Evolutionary conservation across 1,140 invertebrate genomes (phyloP), one percentile per base, ranked within the genome.

Genomic region (Tetraneura akinire): DNA sequence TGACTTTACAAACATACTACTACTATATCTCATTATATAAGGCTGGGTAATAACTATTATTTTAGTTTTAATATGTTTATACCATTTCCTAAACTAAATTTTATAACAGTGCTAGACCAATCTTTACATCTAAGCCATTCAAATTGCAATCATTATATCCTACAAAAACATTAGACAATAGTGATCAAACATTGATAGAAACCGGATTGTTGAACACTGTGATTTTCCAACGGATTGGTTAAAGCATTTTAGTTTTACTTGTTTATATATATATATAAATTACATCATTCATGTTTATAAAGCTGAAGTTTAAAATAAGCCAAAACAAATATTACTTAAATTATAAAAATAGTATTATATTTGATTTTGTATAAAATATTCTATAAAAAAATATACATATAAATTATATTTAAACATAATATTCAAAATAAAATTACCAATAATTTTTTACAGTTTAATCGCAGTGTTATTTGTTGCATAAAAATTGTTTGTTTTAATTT

Each of bases 131-230:
- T 51, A 87, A 88, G 51, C 87, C 90, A 23, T 98, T 97, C 85
- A 87, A 88, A 49, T 86, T 98, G 55, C 89, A 96, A 82, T 96
- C 96, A 3, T 91, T 94, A n/a, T 98, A 96, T 87, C 96, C 97
- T 14, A 94, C 92, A 82, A 92, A 91, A 83, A 94, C 96, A 84
- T 87, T 98, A 16, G 87, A 87, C 2, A 92, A 97, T 83, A 90
- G 91, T 80, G 85, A 84, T 47, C 88, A 90, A 83, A 96, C 94
- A 4, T 88, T 98, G 47, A 89, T 90, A 80, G 90, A 93, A 83
- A 94, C 94, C 80, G 94, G 94, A 82, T 86, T 98, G 21, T 89
- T 96, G 82, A 98, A 97, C 87, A 90, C 95, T 71, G 92, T 95
- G 26, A 89, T 96, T 80, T 90, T 96, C 85, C 93, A 95, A 87